A percentile compares a stretch with the other conserved stretches of the same genome.
Evolutionary conservation across 1,140 invertebrate species (phyloP).

Genomic region (Asbolus verrucosus): DNA sequence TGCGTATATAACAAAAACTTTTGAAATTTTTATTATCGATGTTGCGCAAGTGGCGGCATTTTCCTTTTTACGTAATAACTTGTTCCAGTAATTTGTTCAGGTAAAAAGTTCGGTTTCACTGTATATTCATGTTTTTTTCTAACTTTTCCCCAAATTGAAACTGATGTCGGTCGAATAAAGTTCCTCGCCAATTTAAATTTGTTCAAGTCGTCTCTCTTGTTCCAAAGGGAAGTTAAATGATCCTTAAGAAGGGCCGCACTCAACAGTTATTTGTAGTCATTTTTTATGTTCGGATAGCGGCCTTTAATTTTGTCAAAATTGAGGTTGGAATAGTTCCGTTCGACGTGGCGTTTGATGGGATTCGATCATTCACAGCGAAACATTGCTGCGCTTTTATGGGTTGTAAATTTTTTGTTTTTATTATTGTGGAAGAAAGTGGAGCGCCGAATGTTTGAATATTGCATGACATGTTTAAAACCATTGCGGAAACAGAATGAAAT

Average conservation of each 20-base stretch:
- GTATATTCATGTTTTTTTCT: too few species aligned
- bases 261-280: conserved; percentile 18
- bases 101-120: too few species aligned
- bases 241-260: conserved; percentile 8
- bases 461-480: conserved; percentile 23
- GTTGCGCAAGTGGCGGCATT: too few species aligned
- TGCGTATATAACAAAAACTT: too few species aligned
- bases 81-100: too few species aligned
- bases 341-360: not conserved
- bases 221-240: conserved; percentile 11
- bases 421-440: not conserved
- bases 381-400: conserved; percentile 8
- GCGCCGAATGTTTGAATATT: conserved; percentile 37
- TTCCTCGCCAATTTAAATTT: conserved; percentile 15
- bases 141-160: too few species aligned
- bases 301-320: conserved; percentile 19
- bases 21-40: too few species aligned
- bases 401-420: conserved; percentile 9
- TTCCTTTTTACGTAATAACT: too few species aligned
- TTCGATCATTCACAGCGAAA: conserved; percentile 14
- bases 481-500: too few species aligned
- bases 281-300: conserved; percentile 14
- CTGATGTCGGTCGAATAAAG: conserved; percentile 1
- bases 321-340: conserved; percentile 5
- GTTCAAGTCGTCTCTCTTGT: not conserved